phyloP scores from a whole-genome alignment of 2,113 vertebrate species.

The Chlamydotis undulata region DNA sequence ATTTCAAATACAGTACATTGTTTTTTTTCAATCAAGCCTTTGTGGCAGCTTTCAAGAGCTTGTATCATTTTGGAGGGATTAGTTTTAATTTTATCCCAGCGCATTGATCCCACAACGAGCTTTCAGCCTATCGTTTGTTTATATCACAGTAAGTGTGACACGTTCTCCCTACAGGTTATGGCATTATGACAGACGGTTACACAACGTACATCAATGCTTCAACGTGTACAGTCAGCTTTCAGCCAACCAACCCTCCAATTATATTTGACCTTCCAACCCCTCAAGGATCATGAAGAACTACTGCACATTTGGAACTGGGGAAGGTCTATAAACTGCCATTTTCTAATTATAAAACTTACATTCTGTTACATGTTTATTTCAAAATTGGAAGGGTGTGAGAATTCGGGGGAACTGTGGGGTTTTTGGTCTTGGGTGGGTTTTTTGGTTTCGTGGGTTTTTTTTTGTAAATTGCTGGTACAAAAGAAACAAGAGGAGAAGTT shows the following conservation, averaged over 20 bases:
- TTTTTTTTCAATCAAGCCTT: background rate
- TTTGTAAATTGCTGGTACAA: slow-evolving; percentile 85
- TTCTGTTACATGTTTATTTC: slow-evolving; percentile 83
- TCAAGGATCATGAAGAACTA: slow-evolving; percentile 87
- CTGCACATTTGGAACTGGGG: slow-evolving; percentile 38
- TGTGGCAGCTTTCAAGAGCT: background rate
- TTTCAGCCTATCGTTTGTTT: background rate
- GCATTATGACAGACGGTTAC: slow-evolving; percentile 97
- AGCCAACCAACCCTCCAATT: slow-evolving; percentile 97
- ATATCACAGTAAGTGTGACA: slow-evolving; percentile 25
- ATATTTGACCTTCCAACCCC: slow-evolving; percentile 98
- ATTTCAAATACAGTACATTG: background rate
- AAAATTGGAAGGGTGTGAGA: slow-evolving; percentile 63
- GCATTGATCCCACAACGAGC: background rate
- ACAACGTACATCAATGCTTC: slow-evolving; percentile 97
- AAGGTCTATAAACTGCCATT: slow-evolving; percentile 78
- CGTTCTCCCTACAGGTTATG: slow-evolving; percentile 85
- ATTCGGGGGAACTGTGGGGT: fast-evolving
- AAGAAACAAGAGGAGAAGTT: slow-evolving; percentile 53
- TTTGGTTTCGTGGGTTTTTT: background rate
- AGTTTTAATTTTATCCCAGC: background rate
- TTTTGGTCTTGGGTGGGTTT: background rate
- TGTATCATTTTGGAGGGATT: background rate
- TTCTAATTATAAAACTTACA: slow-evolving; percentile 81
- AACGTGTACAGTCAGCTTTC: slow-evolving; percentile 97